Conservation (phyloP, 1,140 invertebrate species). For the Temnothorax curvispinosus region DNA sequence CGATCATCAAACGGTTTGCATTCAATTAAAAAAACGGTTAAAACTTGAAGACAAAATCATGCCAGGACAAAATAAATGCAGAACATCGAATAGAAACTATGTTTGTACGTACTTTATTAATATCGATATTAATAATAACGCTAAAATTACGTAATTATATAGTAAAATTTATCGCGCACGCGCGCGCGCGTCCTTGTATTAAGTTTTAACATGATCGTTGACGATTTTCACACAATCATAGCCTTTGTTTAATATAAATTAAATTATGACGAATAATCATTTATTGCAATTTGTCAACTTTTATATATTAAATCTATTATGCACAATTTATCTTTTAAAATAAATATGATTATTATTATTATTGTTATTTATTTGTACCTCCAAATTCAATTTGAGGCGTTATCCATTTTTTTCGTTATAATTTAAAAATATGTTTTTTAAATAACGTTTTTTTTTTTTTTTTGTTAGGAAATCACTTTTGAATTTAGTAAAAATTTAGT, state of each 20-base stretch:
- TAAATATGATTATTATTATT: neutral
- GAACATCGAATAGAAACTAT: constrained; percentile 59
- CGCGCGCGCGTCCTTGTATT: neutral
- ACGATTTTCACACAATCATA: neutral
- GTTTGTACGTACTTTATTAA: constrained; percentile 66
- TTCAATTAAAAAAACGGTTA: neutral
- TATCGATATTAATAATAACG: constrained; percentile 30
- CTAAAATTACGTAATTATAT: neutral
- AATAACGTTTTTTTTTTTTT: neutral
- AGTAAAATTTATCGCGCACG: neutral
- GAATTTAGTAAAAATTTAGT: neutral
- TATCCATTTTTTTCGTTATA: neutral
- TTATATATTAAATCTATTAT: neutral
- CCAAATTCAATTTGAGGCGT: neutral
- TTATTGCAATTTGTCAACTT: constrained; percentile 13
- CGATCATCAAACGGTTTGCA: neutral
- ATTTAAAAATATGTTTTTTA: neutral
- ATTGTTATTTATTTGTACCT: neutral
- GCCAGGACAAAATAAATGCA: constrained; percentile 71
- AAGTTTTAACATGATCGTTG: neutral
- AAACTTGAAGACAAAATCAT: constrained; percentile 60
- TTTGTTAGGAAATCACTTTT: neutral
- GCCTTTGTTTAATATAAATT: neutral
- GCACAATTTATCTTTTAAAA: neutral
- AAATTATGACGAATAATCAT: neutral